Conservation (phyloP, 2,888 invertebrate genomes). For the Vanessa cardui region DNA sequence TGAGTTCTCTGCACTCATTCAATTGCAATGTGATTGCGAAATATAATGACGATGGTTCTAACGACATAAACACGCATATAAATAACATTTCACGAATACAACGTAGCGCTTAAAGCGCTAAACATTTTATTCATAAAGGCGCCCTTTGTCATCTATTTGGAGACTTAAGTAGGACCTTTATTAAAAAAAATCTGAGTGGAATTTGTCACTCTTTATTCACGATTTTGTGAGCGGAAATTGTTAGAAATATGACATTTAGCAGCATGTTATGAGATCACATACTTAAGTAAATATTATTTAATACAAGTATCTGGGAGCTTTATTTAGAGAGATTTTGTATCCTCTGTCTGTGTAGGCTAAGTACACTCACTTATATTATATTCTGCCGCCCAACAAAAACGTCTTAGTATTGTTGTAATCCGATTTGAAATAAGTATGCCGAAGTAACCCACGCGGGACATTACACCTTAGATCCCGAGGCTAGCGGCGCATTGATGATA, state of each 20-base stretch:
- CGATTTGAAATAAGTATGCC: too few species aligned
- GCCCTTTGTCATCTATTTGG: conserved; percentile 9
- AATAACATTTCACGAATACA: neutral
- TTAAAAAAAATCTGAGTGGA: conserved; percentile 6
- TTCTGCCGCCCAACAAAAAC: too few species aligned
- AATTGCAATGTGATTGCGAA: too few species aligned
- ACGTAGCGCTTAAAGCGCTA: conserved; percentile 1
- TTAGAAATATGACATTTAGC: conserved; percentile 3
- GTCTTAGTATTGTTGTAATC: too few species aligned
- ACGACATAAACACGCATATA: neutral
- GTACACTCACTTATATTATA: too few species aligned
- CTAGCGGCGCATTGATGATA: too few species aligned
- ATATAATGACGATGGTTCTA: too few species aligned
- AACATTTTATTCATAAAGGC: conserved; percentile 11
- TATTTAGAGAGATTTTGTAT: too few species aligned
- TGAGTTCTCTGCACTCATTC: too few species aligned
- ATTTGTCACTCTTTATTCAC: neutral
- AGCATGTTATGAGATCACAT: neutral
- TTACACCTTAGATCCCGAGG: too few species aligned
- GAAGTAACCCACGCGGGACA: too few species aligned
- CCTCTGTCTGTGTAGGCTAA: too few species aligned
- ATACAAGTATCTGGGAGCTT: neutral
- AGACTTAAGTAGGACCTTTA: conserved; percentile 5
- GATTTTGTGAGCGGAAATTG: conserved; percentile 2
- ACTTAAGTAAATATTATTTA: conserved; percentile 1